phyloP scores from a whole-genome alignment of 2,797 vertebrate species.

The Triplophysa yarkandensis region DNA sequence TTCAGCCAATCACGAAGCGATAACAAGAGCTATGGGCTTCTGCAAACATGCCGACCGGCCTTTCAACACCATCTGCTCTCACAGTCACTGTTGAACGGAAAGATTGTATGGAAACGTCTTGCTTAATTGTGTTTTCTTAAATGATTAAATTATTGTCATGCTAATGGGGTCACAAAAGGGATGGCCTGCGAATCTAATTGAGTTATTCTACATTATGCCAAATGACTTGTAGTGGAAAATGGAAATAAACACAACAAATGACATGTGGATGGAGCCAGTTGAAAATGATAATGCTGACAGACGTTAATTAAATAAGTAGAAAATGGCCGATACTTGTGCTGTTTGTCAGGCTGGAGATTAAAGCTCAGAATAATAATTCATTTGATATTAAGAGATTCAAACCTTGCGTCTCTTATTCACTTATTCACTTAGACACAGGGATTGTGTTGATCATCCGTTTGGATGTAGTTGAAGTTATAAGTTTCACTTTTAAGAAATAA shows the following conservation, averaged over 20 bases:
- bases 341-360: conserved; percentile 46
- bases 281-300: not conserved
- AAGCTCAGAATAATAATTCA: conserved; percentile 74
- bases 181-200: conserved; percentile 20
- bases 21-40: conserved; percentile 21
- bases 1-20: conserved; percentile 56
- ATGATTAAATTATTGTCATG: conserved; percentile 26
- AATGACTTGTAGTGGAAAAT: conserved; percentile 34
- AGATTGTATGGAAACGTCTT: not conserved
- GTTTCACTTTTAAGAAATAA: too few species aligned
- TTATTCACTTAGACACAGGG: conserved; percentile 6
- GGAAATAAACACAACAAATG: conserved; percentile 31
- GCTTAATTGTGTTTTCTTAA: conserved; percentile 40
- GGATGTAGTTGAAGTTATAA: too few species aligned
- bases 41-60: not conserved
- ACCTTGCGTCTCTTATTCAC: not conserved
- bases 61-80: conserved; percentile 2
- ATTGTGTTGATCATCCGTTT: conserved; percentile 2
- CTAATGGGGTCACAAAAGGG: conserved; percentile 28
- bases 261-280: conserved; percentile 16
- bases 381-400: conserved; percentile 67
- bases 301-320: conserved; percentile 4
- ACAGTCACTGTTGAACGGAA: too few species aligned
- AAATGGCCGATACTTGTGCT: conserved; percentile 6
- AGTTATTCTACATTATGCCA: conserved; percentile 32